Conservation (phyloP, 2,113 vertebrate species). For the Pelvicachromis taeniatus region DNA sequence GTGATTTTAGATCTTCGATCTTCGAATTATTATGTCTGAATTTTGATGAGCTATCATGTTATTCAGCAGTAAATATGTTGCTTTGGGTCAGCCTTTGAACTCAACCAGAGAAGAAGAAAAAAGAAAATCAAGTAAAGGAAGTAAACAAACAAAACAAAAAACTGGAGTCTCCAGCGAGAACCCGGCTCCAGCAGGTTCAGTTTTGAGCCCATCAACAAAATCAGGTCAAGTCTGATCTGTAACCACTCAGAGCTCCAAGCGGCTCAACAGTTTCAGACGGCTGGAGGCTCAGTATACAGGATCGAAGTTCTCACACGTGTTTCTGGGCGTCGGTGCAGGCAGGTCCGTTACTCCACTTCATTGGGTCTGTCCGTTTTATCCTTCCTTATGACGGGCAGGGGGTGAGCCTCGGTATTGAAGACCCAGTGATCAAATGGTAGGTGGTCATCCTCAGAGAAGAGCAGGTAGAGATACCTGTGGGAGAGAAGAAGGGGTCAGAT, state of each 20-base stretch:
- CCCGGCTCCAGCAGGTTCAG: not conserved
- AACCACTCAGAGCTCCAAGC: not conserved
- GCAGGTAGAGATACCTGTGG: conserved; percentile 88
- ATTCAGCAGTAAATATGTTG: conserved; percentile 1
- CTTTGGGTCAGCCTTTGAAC: not conserved
- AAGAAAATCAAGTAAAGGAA: not conserved
- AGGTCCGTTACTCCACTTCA: conserved; percentile 61
- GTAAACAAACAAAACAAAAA: not conserved
- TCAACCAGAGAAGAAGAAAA: not conserved
- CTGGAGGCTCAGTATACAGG: conserved; percentile 57
- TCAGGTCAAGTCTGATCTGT: not conserved
- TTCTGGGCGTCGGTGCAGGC: not conserved
- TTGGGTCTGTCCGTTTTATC: conserved; percentile 60
- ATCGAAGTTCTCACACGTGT: conserved; percentile 13
- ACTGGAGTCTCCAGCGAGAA: not conserved
- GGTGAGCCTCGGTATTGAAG: conserved; percentile 96
- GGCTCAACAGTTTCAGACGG: not conserved
- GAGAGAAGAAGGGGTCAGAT: not conserved
- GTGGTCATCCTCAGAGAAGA: conserved; percentile 96
- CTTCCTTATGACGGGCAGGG: conserved; percentile 83
- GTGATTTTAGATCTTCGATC: not conserved
- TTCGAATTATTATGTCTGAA: not conserved
- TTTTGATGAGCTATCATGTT: not conserved
- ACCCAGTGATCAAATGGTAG: conserved; percentile 94
- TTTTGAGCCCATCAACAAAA: conserved; percentile 12